Evolutionary conservation across 2,113 vertebrate genomes (phyloP).

Genomic region (Lepus europaeus): DNA sequence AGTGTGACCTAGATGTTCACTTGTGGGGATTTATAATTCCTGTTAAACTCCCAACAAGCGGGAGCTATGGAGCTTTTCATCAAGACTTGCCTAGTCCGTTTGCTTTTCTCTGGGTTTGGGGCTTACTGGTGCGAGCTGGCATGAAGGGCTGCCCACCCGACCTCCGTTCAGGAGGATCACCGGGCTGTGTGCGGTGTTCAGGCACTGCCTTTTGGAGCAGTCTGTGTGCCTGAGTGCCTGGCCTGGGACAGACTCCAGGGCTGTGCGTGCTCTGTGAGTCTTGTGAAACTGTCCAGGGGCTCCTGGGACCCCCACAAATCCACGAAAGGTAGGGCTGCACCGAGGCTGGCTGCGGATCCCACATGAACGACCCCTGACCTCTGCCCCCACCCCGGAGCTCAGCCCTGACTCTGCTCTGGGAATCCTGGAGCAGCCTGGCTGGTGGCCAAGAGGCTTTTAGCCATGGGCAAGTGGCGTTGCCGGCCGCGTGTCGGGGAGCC

Average conservation of each 20-base stretch:
- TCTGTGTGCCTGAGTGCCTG: not conserved
- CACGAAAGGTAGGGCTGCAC: rapidly evolving
- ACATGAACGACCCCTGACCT: rapidly evolving
- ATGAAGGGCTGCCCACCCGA: not conserved
- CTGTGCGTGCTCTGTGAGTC: rapidly evolving
- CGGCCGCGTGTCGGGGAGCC: no score
- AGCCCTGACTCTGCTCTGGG: not conserved
- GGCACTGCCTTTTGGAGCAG: not conserved
- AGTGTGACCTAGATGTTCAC: slow-evolving; percentile 20
- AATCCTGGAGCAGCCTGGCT: not conserved
- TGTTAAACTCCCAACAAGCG: slow-evolving; percentile 41
- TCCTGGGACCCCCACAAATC: not conserved
- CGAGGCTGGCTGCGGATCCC: not conserved
- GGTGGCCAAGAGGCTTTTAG: not conserved
- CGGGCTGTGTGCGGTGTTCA: rapidly evolving
- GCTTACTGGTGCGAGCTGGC: not conserved
- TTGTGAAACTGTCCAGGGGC: not conserved
- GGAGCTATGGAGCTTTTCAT: not conserved
- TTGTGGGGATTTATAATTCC: slow-evolving; percentile 46
- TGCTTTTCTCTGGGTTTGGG: not conserved
- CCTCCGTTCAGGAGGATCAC: not conserved
- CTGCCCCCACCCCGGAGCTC: not conserved
- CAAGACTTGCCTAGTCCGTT: not conserved
- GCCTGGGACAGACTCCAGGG: not conserved
- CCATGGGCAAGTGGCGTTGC: rapidly evolving